A percentile compares a stretch with the other conserved stretches of the same genome.
Conservation (phyloP, 2,888 invertebrate genomes). For the Epinotia bilunana region DNA sequence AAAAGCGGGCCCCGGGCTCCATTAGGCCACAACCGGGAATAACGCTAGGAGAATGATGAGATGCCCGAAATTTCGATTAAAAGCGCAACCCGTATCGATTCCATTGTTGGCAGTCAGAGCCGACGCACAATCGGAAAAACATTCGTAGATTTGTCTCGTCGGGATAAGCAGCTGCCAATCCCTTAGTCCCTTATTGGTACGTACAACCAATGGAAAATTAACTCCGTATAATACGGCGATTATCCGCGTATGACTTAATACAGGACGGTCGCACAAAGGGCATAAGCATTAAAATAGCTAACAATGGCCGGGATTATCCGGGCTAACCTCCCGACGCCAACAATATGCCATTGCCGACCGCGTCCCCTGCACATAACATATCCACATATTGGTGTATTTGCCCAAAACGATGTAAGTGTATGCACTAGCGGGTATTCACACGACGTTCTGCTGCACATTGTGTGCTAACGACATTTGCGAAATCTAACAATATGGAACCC, state of each 20-base stretch:
- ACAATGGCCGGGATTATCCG: conserved; percentile 81
- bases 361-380: conserved; percentile 43
- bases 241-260: conserved; percentile 83
- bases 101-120: conserved; percentile 36
- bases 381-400: conserved; percentile 15
- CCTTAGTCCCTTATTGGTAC: conserved; percentile 55
- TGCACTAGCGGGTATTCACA: background rate
- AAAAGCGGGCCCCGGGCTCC: too few species aligned
- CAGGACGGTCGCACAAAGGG: conserved; percentile 77
- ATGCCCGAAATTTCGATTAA: conserved; percentile 25
- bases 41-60: background rate
- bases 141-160: conserved; percentile 64
- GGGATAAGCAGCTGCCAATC: conserved; percentile 76
- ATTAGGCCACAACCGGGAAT: too few species aligned
- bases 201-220: conserved; percentile 77
- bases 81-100: conserved; percentile 40
- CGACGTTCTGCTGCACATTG: background rate
- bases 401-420: conserved; percentile 17
- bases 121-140: conserved; percentile 42
- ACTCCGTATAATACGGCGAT: conserved; percentile 81
- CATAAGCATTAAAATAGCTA: conserved; percentile 82
- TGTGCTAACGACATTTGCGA: conserved; percentile 18
- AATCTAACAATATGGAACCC: conserved; percentile 17
- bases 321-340: conserved; percentile 67
- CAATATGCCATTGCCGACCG: conserved; percentile 57